Conservation (phyloP, 2,888 invertebrate species). For the Strigamia maritima region DNA sequence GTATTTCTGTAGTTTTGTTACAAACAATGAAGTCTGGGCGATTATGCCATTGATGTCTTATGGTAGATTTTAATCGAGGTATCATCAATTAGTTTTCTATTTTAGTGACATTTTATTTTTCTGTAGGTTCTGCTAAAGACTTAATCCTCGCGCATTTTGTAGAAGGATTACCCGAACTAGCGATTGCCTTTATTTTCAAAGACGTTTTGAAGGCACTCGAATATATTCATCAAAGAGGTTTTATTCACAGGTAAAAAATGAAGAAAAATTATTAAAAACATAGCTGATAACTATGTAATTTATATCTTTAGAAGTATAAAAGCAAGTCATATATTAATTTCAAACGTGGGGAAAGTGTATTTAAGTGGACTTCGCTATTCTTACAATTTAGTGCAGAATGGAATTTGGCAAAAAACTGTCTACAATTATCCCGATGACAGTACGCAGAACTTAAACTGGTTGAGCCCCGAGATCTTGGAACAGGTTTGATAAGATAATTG, state of each 20-base stretch:
- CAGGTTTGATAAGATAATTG: conserved; percentile 65
- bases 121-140: conserved; percentile 71
- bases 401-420: conserved; percentile 65
- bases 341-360: conserved; percentile 67
- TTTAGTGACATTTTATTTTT: not conserved
- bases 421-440: conserved; percentile 73
- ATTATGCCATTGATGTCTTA: conserved; percentile 79
- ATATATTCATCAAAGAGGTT: conserved; percentile 79
- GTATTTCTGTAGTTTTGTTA: conserved; percentile 72
- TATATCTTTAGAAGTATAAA: conserved; percentile 64
- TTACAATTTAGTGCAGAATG: conserved; percentile 68
- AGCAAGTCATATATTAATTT: conserved; percentile 78
- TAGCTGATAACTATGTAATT: not conserved
- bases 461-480: conserved; percentile 85
- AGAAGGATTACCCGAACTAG: conserved; percentile 74
- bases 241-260: conserved; percentile 71
- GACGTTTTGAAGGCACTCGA: conserved; percentile 75
- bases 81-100: conserved; percentile 31
- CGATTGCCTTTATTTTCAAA: conserved; percentile 72
- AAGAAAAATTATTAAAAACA: not conserved
- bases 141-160: conserved; percentile 70
- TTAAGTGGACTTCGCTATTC: conserved; percentile 77
- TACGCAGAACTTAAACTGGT: conserved; percentile 75
- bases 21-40: conserved; percentile 71
- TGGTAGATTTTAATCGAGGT: conserved; percentile 44